Evolutionary conservation across 2,113 vertebrate genomes (phyloP), one percentile per base, ranked within the genome.

Genomic region (Heterotilapia buettikoferi): DNA sequence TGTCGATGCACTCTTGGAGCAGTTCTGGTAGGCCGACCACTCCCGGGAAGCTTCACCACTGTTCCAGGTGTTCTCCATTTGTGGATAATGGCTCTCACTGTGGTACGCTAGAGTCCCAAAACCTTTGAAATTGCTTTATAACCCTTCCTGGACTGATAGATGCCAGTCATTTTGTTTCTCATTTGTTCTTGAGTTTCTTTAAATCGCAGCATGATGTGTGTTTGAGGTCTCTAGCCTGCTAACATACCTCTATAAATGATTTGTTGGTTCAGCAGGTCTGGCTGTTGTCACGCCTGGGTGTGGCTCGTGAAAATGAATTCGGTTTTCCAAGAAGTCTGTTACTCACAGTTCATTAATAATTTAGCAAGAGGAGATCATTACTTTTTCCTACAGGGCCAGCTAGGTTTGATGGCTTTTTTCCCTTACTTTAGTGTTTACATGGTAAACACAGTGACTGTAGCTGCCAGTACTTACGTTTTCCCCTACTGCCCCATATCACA

Each of bases 331-430:
- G 59, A 61, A 68, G 19, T 68, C 19, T 68, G 19, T 68, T 13
- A 68, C 61, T 68, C 33, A 68, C 19, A 21, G 33, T 38, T 68
- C 7, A 68, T 21, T 68, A 68, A 21, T 38, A 13, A 38, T 66
- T 21, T 68, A 68, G 11, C 11, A 68, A 21, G 3, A 38, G 6
- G 61, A 68, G 33, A 68, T 4, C 33, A 21, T 3, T 68, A 68
- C 33, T 68, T 38, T 38, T 21, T 13, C 61, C 61, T 13, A 68
- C 33, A 21, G 19, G 33, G 61, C 33, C 61, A 66, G 33, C 61
- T 38, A 21, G 33, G 33, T 68, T 68, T 68, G 33, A 38, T 68
- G 61, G 19, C 61, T 68, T 38, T 38, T 0, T 0, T 0, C 61
- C 6, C 61, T 38, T 68, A 68, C 10, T 68, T 38, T 68, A 68